phyloP scores from a whole-genome alignment of 2,888 invertebrate species.

The Dryobota labecula region DNA sequence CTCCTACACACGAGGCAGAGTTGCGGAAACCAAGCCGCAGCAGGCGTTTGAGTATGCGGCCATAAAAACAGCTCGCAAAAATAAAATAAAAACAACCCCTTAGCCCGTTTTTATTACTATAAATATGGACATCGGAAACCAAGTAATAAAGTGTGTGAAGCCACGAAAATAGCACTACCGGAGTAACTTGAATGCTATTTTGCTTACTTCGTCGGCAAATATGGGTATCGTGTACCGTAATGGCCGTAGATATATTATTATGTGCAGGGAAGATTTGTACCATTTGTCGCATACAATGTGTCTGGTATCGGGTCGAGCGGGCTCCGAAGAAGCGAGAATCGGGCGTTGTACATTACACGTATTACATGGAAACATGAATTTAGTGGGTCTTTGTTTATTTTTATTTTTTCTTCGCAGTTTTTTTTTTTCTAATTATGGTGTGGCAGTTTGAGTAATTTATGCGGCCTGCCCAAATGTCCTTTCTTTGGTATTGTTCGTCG shows the following conservation, averaged over 20 bases:
- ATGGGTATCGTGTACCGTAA: conserved; percentile 47
- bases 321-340: neutral
- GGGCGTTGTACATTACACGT: neutral
- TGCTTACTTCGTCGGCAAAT: conserved; percentile 57
- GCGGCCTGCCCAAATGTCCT: no score
- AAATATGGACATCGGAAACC: conserved; percentile 58
- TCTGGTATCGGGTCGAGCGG: conserved; percentile 12
- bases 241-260: conserved; percentile 44
- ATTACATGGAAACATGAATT: neutral
- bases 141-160: conserved; percentile 52
- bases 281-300: conserved; percentile 39
- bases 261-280: conserved; percentile 41
- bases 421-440: no score
- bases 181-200: conserved; percentile 50
- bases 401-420: no score
- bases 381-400: no score
- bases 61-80: conserved; percentile 59
- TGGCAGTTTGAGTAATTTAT: no score
- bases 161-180: conserved; percentile 56
- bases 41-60: conserved; percentile 58
- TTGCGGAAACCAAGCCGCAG: conserved; percentile 56
- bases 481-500: no score
- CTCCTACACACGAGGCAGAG: conserved; percentile 61
- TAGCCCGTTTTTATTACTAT: conserved; percentile 43
- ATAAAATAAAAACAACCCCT: conserved; percentile 50